phyloP scores from a whole-genome alignment of 2,113 vertebrate species.

The Psilopogon haemacephalus region DNA sequence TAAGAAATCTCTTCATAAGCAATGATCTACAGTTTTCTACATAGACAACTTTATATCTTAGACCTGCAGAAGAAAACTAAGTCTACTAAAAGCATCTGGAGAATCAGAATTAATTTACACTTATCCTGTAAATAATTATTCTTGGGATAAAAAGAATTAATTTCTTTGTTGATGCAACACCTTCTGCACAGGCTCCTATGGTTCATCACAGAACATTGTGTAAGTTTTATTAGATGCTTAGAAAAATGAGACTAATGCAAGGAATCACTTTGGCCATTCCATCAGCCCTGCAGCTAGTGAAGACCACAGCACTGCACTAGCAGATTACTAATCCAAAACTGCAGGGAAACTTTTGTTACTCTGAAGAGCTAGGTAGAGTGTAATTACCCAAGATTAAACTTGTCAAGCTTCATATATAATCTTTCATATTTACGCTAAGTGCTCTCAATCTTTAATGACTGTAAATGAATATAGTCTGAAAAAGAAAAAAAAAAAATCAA shows the following conservation, averaged over 20 bases:
- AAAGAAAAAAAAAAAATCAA: not conserved
- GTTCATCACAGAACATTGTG: not conserved
- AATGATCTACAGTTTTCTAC: not conserved
- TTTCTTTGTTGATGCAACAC: not conserved
- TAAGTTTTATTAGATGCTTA: not conserved
- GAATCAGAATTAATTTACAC: not conserved
- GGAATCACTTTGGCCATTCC: not conserved
- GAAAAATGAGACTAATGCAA: not conserved
- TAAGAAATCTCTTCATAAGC: not conserved
- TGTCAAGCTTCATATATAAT: slow-evolving; percentile 22
- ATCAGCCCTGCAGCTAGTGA: not conserved
- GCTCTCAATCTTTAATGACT: not conserved
- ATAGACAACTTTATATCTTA: not conserved
- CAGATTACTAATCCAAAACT: not conserved
- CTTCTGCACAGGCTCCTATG: not conserved
- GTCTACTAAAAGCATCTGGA: not conserved
- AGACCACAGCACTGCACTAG: not conserved
- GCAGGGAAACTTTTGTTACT: not conserved
- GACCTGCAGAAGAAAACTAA: not conserved
- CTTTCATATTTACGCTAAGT: slow-evolving; percentile 30
- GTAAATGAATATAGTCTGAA: not conserved
- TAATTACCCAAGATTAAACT: slow-evolving; percentile 35
- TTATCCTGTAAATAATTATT: not conserved
- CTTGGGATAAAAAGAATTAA: not conserved
- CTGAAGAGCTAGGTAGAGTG: not conserved